Evolutionary conservation across 2,113 vertebrate genomes (phyloP).

Genomic region (Probosciger aterrimus): DNA sequence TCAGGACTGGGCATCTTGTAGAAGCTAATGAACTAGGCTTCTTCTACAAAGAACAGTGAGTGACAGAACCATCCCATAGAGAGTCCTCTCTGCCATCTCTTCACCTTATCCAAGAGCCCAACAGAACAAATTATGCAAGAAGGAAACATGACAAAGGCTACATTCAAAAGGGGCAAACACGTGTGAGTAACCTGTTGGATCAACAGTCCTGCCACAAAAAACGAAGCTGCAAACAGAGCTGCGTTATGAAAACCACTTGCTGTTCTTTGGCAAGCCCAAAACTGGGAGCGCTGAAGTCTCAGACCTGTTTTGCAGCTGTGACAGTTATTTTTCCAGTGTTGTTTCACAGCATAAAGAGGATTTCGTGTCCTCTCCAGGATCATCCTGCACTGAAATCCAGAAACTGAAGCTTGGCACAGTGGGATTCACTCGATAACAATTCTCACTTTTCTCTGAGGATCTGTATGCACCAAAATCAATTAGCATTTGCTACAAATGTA

Average conservation of each 20-base stretch:
- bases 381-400: background rate
- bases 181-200: background rate
- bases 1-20: background rate
- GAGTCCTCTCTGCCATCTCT: background rate
- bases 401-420: background rate
- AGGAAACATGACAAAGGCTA: background rate
- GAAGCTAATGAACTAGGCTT: background rate
- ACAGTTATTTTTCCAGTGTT: background rate
- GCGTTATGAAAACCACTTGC: background rate
- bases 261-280: background rate
- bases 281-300: background rate
- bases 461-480: background rate
- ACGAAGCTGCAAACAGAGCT: background rate
- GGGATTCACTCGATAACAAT: conserved; percentile 5
- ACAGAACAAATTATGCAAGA: background rate
- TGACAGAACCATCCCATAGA: background rate
- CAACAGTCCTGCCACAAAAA: background rate
- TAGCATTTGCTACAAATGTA: conserved; percentile 39
- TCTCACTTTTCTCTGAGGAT: conserved; percentile 30
- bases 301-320: background rate
- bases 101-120: background rate
- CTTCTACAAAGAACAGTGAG: background rate
- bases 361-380: background rate
- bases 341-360: background rate
- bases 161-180: background rate